These are phyloP conservation scores for Trichopria drosophilae DNA, from an alignment of 2,888 invertebrate genomes.

Conservation along the genomic window DNA sequence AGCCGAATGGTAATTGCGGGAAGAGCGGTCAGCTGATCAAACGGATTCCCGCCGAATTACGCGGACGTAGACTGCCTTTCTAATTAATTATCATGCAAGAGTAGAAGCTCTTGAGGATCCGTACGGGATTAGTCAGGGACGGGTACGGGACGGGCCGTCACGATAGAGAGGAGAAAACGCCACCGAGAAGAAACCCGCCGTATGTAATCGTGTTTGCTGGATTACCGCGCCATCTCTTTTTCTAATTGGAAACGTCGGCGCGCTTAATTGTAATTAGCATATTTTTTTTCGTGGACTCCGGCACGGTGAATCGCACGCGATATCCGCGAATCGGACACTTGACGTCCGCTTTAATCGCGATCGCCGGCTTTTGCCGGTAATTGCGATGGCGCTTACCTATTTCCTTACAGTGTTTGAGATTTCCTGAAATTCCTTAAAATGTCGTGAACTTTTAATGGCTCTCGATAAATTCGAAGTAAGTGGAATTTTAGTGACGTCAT, in stretches of 20 bases:
- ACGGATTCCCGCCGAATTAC: slow-evolving; percentile 26
- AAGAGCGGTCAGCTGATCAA: too few relatives aligned
- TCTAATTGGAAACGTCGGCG: slow-evolving; percentile 21
- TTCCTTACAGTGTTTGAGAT: too few relatives aligned
- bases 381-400: too few relatives aligned
- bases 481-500: too few relatives aligned
- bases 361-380: too few relatives aligned
- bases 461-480: too few relatives aligned
- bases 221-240: slow-evolving; percentile 19
- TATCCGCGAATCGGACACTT: too few relatives aligned
- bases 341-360: too few relatives aligned
- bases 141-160: slow-evolving; percentile 6
- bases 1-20: too few relatives aligned
- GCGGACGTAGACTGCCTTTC: slow-evolving; percentile 1
- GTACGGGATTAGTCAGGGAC: slow-evolving; percentile 1
- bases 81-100: slow-evolving; percentile 9
- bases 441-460: too few relatives aligned
- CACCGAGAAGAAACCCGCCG: slow-evolving; percentile 13
- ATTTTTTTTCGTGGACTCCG: slow-evolving; percentile 14
- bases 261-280: slow-evolving; percentile 27
- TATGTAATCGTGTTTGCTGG: slow-evolving; percentile 17
- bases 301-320: too few relatives aligned
- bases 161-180: background rate
- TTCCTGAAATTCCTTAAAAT: too few relatives aligned
- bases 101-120: slow-evolving; percentile 3